Base-by-base conservation (phyloP, 2,113 vertebrate species). In the Entosphenus tridentatus region DNA sequence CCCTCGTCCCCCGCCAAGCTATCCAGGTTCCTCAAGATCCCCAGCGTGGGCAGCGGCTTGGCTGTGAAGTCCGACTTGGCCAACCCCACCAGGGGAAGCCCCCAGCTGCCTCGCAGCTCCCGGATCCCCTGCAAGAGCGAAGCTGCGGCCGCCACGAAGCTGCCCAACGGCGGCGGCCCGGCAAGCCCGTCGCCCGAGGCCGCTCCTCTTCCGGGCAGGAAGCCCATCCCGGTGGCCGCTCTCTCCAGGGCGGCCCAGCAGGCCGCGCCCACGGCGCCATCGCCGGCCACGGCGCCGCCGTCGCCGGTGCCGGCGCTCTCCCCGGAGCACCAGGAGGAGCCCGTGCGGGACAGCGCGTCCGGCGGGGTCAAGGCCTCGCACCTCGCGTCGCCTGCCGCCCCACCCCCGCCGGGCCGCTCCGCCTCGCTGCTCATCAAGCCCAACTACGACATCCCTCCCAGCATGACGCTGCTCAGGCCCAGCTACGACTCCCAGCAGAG, bases 331-430 rank as follows among this genome's bases (percentile, higher is more conserved):
- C 62, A n/a, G 10, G 62, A 65, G 21, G 62, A 65, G 62, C 62
- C 62, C 21, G 62, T 65, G 10, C 62, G 62, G 21, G 62, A 65
- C 62, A 65, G 62, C 62, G 39, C 39, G 39, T 39, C 39, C 6
- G 39, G 39, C 39, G 39, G 39, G 39, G 39, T 39, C 39, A 39
- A 39, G 1, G 5, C 39, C 39, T 39, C 39, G 39, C 39, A 81
- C 73, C 70, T 79, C 71, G 81, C 71, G 72, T 82, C 85, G 12
- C 82, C 83, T 2, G 82, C 83, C 8, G 79, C 77, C 13, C 87
- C 86, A 2, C 72, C 78, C 59, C 81, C 85, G 75, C 87, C 89
- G 1, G 86, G 83, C 69, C 83, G 87, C 68, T 84, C 84, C 71
- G 78, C 82, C 58, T 92, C 78, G 71, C 79, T 91, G 7, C 81